Evolutionary conservation across 2,888 invertebrate species (phyloP).

Genomic region (Galeruca laticollis): DNA sequence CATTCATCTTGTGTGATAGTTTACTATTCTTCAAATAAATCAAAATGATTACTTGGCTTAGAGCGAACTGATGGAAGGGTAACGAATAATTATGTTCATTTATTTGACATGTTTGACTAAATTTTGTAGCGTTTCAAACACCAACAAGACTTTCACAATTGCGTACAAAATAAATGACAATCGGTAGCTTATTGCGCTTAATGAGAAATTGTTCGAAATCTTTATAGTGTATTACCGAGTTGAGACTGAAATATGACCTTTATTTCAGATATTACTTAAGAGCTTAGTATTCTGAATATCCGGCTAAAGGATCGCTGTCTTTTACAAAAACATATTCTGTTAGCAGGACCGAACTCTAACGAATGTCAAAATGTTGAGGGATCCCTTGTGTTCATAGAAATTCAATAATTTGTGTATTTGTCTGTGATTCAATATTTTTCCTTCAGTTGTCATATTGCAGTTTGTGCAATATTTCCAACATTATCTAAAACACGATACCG

Average conservation of each 20-base stretch:
- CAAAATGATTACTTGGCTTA: constrained; percentile 50
- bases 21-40: constrained; percentile 47
- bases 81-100: constrained; percentile 62
- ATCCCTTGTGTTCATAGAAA: too few species aligned
- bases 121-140: constrained; percentile 53
- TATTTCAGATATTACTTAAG: constrained; percentile 50
- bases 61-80: constrained; percentile 24
- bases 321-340: constrained; percentile 46
- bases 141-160: constrained; percentile 64
- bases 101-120: constrained; percentile 63
- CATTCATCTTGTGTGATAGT: not conserved
- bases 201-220: constrained; percentile 67
- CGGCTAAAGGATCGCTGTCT: constrained; percentile 47
- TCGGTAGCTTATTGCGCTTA: constrained; percentile 66
- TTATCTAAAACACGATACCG: too few species aligned
- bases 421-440: too few species aligned
- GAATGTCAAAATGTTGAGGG: too few species aligned
- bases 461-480: too few species aligned
- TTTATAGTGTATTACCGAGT: constrained; percentile 59
- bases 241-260: constrained; percentile 49
- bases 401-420: too few species aligned
- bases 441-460: too few species aligned
- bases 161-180: constrained; percentile 66
- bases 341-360: not conserved
- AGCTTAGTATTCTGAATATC: constrained; percentile 35